Percentiles rank a stretch among this genome's conserved stretches.
phyloP scores from a whole-genome alignment of 2,888 invertebrate species.

The Leucophenga maculata region DNA sequence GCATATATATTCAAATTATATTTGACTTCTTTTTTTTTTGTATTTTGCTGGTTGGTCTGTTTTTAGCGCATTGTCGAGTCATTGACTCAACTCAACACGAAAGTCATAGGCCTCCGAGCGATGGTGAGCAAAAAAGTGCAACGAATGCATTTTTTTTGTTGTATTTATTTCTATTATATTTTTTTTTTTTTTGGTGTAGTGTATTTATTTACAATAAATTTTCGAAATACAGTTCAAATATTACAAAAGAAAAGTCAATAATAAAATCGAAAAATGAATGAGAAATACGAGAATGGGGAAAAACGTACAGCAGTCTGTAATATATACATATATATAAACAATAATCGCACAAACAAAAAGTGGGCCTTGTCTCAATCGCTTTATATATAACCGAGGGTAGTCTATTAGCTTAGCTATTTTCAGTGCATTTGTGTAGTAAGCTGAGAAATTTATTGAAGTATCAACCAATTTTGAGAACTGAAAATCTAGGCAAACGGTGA shows the following conservation, averaged over 20 bases:
- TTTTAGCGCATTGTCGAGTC: background rate
- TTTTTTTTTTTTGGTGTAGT: background rate
- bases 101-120: background rate
- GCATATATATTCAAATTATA: background rate
- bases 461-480: too few species aligned
- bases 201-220: background rate
- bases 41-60: background rate
- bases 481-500: too few species aligned
- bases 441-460: too few species aligned
- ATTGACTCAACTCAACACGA: background rate
- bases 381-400: too few species aligned
- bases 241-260: constrained; percentile 26
- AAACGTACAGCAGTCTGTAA: background rate
- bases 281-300: background rate
- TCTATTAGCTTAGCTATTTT: too few species aligned
- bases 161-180: background rate
- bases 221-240: constrained; percentile 23
- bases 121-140: background rate
- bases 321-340: background rate
- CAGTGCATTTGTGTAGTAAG: too few species aligned
- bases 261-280: background rate
- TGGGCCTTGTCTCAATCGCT: background rate
- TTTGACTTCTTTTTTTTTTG: constrained; percentile 5
- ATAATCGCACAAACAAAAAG: background rate
- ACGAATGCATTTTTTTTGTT: background rate